A percentile compares a stretch with the other conserved stretches of the same genome.
Conservation (phyloP, 2,888 invertebrate species). For the Cataglyphis albicans region DNA sequence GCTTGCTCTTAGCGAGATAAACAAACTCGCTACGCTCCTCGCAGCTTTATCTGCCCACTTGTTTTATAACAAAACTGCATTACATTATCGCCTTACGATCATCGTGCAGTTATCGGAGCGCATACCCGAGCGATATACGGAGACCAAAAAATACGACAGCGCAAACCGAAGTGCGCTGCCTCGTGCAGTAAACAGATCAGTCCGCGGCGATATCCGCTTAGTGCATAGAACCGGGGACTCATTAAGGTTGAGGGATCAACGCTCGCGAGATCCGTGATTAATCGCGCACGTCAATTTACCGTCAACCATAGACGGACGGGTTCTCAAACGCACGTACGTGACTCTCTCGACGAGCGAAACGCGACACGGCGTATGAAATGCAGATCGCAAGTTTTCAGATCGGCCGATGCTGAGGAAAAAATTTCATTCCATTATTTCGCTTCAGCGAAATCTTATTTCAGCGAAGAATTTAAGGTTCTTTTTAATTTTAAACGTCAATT, state of each 20-base stretch:
- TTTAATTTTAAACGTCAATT: neutral
- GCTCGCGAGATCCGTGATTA: constrained; percentile 58
- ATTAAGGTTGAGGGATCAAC: constrained; percentile 59
- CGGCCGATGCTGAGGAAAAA: neutral
- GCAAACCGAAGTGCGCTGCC: constrained; percentile 19
- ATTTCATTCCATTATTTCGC: neutral
- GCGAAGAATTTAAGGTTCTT: neutral
- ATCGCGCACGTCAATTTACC: constrained; percentile 65
- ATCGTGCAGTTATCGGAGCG: constrained; percentile 22
- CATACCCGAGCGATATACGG: constrained; percentile 4
- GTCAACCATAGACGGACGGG: constrained; percentile 56
- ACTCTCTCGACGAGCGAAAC: constrained; percentile 36
- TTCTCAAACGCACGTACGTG: constrained; percentile 33
- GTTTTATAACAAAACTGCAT: constrained; percentile 33
- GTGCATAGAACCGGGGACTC: constrained; percentile 51
- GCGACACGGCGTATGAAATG: constrained; percentile 38
- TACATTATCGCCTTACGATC: constrained; percentile 32
- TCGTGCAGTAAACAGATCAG: constrained; percentile 31
- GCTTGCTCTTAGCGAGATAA: neutral
- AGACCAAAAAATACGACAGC: constrained; percentile 29
- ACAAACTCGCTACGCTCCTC: neutral
- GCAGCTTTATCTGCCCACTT: constrained; percentile 28
- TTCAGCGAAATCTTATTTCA: neutral
- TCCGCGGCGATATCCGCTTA: constrained; percentile 34
- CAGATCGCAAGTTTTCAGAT: constrained; percentile 49